phyloP scores from a whole-genome alignment of 2,888 invertebrate species.

The Coelogynopora nodosa region DNA sequence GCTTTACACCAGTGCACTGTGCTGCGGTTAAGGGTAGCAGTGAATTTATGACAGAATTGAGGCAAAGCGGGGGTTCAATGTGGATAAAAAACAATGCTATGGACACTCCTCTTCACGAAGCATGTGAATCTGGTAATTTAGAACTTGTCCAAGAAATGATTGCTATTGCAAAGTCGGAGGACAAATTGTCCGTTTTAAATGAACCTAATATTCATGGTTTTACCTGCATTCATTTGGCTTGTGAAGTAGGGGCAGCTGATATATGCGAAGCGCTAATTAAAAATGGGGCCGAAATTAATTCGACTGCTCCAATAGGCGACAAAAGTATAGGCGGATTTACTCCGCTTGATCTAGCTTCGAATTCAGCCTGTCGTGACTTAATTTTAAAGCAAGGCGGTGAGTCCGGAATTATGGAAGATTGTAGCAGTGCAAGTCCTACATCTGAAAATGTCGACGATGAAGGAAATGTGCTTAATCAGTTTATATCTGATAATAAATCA shows the following conservation, averaged over 20 bases:
- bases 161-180: not conserved
- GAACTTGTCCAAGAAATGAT: not conserved
- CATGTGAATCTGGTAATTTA: constrained; percentile 58
- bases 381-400: not conserved
- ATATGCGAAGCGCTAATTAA: constrained; percentile 30
- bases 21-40: constrained; percentile 92
- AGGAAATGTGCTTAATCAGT: too few relatives aligned
- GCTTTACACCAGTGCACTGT: constrained; percentile 84
- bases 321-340: not conserved
- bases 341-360: constrained; percentile 28
- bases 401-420: not conserved
- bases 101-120: constrained; percentile 90
- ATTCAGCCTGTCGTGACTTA: not conserved
- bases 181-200: not conserved
- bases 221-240: not conserved
- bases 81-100: constrained; percentile 88
- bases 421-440: too few relatives aligned
- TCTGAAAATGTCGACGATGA: not conserved
- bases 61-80: constrained; percentile 76
- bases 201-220: not conserved
- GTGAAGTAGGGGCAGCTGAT: not conserved
- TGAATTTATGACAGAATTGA: constrained; percentile 75
- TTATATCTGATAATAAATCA: too few relatives aligned
- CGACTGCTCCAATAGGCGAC: not conserved
- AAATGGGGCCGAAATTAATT: constrained; percentile 32